Percentiles rank a stretch among this genome's conserved stretches.
Evolutionary conservation across 2,888 invertebrate genomes (phyloP).

Genomic region (Busseola fusca): DNA sequence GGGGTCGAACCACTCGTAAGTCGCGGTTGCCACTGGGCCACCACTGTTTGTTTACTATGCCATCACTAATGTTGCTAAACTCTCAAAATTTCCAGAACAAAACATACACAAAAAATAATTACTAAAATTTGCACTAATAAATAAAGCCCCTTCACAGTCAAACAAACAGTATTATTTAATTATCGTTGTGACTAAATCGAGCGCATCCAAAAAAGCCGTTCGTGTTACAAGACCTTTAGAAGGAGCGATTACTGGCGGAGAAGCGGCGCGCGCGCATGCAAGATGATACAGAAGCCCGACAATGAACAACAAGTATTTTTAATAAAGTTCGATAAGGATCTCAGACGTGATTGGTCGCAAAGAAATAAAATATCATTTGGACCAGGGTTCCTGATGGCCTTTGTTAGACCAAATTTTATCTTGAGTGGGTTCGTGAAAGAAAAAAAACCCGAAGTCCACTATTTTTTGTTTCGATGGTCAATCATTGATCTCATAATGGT

Average conservation of each 20-base stretch:
- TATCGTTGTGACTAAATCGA: constrained; percentile 56
- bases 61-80: constrained; percentile 2
- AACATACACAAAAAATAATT: constrained; percentile 14
- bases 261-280: constrained; percentile 67
- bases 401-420: not conserved
- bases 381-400: not conserved
- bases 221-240: constrained; percentile 57
- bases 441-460: not conserved
- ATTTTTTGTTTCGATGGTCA: too few relatives aligned
- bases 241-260: constrained; percentile 55
- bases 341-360: not conserved
- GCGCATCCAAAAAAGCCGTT: constrained; percentile 55
- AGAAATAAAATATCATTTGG: not conserved
- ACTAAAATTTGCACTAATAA: constrained; percentile 29
- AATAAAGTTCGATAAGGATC: constrained; percentile 1
- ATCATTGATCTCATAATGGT: too few relatives aligned
- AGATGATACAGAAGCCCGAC: constrained; percentile 41
- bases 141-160: constrained; percentile 35
- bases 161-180: constrained; percentile 54
- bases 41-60: not conserved
- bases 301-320: not conserved
- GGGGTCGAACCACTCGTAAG: too few relatives aligned
- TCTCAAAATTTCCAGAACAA: not conserved
- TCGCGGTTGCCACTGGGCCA: too few relatives aligned
- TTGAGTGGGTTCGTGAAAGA: not conserved